These are phyloP conservation scores for Oriolus oriolus DNA, from an alignment of 2,113 vertebrate species.

Conservation along the genomic window DNA sequence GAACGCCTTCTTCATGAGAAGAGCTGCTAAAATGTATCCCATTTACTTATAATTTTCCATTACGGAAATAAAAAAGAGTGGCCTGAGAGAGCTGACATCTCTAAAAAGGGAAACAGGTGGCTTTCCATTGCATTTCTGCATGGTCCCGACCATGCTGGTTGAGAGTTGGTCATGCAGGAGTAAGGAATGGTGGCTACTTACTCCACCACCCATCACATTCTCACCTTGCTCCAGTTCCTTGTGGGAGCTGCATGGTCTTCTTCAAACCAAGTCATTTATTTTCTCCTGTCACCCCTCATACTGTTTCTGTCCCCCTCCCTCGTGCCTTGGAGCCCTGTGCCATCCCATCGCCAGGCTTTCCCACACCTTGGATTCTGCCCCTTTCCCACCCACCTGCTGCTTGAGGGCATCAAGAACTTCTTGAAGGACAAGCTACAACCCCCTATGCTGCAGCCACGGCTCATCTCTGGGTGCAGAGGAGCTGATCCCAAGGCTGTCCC, in stretches of 20 bases:
- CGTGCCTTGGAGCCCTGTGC: accelerated
- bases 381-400: background rate
- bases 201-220: background rate
- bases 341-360: accelerated
- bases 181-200: background rate
- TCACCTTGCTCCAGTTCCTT: background rate
- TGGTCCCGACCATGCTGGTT: background rate
- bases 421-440: background rate
- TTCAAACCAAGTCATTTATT: background rate
- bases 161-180: background rate
- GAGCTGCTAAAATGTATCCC: background rate
- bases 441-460: accelerated
- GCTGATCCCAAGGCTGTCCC: background rate
- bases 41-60: background rate
- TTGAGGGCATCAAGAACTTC: background rate
- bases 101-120: background rate
- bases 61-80: background rate
- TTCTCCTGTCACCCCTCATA: background rate
- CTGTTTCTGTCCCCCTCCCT: background rate
- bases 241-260: background rate
- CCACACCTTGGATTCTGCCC: background rate
- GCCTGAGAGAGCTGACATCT: background rate
- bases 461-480: background rate
- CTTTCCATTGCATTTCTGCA: background rate
- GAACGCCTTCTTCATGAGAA: background rate